Evolutionary conservation across 92 coral and sea anemone species (phyloP).

Genomic region (Epizoanthus fatuus): DNA sequence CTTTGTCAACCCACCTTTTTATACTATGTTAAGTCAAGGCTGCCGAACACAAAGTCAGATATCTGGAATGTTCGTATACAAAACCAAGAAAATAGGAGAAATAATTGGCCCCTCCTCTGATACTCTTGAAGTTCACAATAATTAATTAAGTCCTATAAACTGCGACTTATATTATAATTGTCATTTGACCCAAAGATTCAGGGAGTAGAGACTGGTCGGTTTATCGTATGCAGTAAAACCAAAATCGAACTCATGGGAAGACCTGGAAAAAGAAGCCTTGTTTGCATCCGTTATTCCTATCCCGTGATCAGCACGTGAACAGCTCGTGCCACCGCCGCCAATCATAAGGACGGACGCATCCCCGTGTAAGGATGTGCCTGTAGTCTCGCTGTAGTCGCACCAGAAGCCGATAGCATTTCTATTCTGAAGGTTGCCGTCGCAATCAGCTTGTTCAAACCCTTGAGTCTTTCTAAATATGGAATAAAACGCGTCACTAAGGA

Average conservation of each 20-base stretch:
- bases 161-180: too few relatives aligned
- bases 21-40: too few relatives aligned
- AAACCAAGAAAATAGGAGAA: too few relatives aligned
- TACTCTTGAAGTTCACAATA: too few relatives aligned
- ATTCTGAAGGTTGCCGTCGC: conserved; percentile 36
- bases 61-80: too few relatives aligned
- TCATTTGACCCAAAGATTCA: conserved; percentile 40
- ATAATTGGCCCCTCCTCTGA: too few relatives aligned
- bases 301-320: conserved; percentile 53
- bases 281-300: conserved; percentile 44
- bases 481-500: too few relatives aligned
- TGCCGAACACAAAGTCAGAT: too few relatives aligned
- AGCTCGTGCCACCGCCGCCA: conserved; percentile 35
- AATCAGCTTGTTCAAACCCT: conserved; percentile 25
- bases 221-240: conserved; percentile 15
- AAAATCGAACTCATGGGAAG: conserved; percentile 33
- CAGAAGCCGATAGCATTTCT: conserved; percentile 36
- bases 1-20: too few relatives aligned
- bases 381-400: conserved; percentile 42
- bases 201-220: conserved; percentile 13
- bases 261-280: conserved; percentile 30
- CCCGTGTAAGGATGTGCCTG: conserved; percentile 24
- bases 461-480: conserved; percentile 1
- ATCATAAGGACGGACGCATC: conserved; percentile 45
- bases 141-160: too few relatives aligned